phyloP scores from a whole-genome alignment of 1,140 invertebrate genomes.

The Mactra quadrangularis region DNA sequence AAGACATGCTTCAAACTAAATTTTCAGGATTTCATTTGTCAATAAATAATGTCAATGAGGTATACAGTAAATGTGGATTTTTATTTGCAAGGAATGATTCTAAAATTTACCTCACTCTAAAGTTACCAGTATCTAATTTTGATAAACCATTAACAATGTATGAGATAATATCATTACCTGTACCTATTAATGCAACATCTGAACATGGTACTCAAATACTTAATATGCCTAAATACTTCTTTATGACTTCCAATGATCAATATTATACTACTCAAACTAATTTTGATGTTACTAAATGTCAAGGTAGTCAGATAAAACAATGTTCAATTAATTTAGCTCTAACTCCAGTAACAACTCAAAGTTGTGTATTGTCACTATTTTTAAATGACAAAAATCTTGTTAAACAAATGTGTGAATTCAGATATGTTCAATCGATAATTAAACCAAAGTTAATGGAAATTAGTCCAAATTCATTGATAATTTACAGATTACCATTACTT shows the following conservation, averaged over 20 bases:
- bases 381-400: constrained; percentile 44
- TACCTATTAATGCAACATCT: constrained; percentile 47
- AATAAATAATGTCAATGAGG: neutral
- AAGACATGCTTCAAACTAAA: constrained; percentile 17
- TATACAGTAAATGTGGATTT: constrained; percentile 32
- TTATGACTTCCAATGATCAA: constrained; percentile 9
- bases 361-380: constrained; percentile 52
- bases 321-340: constrained; percentile 44
- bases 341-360: constrained; percentile 26
- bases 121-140: constrained; percentile 18
- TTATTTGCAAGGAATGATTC: constrained; percentile 29
- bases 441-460: constrained; percentile 51
- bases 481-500: constrained; percentile 44
- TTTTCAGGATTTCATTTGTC: constrained; percentile 31
- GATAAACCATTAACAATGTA: constrained; percentile 5
- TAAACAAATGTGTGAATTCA: constrained; percentile 48
- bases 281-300: constrained; percentile 25
- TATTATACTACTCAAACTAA: constrained; percentile 17
- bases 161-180: constrained; percentile 29
- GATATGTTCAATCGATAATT: constrained; percentile 41
- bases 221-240: constrained; percentile 16
- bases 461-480: constrained; percentile 31
- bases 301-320: constrained; percentile 2
- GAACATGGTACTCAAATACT: constrained; percentile 49
- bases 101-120: constrained; percentile 18